These are phyloP conservation scores for Onychomys torridus DNA, from an alignment of 2,797 vertebrate genomes.

Conservation along the genomic window DNA sequence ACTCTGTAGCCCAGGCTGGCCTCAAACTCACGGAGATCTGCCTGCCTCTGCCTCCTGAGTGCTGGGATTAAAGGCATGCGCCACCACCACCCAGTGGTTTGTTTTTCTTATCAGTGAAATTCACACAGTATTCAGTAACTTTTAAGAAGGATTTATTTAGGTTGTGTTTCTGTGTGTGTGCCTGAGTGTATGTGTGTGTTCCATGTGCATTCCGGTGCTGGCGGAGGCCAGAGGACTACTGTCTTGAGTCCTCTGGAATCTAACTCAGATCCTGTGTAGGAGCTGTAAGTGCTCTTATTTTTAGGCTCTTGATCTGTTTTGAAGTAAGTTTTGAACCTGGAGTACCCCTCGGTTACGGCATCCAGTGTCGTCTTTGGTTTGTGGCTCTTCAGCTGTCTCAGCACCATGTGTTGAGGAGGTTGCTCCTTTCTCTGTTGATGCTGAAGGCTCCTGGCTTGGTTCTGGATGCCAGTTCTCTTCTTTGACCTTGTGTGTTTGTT, in stretches of 20 bases:
- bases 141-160: background rate
- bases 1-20: background rate
- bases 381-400: background rate
- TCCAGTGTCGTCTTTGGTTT: background rate
- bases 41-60: background rate
- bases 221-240: accelerated
- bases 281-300: background rate
- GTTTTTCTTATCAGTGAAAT: conserved; percentile 33
- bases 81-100: background rate
- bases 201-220: background rate
- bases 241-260: background rate
- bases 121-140: background rate
- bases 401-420: background rate
- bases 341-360: background rate
- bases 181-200: no score
- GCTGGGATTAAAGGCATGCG: background rate
- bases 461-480: background rate
- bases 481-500: background rate
- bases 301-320: background rate
- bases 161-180: background rate
- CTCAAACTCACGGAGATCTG: background rate
- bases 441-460: background rate
- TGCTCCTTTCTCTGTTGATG: background rate
- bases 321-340: background rate
- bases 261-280: background rate